Conservation (phyloP, 2,113 vertebrate genomes). For the Thamnophis sirtalis region DNA sequence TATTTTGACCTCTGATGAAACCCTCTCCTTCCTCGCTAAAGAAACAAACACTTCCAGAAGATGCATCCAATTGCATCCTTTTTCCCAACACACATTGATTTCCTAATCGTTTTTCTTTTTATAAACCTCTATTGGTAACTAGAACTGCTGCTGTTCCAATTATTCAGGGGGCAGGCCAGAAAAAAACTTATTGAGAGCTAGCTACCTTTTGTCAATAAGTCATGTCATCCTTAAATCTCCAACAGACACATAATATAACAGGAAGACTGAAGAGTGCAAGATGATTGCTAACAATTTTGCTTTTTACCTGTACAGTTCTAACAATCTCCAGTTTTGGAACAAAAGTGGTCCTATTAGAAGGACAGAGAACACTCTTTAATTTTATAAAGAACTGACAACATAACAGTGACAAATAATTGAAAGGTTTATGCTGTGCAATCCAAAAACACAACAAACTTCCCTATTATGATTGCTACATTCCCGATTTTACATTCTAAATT, state of each 20-base stretch:
- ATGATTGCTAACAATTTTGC: neutral
- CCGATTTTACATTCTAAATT: neutral
- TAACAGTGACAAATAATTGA: neutral
- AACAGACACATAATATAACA: neutral
- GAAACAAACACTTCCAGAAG: neutral
- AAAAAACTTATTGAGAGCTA: neutral
- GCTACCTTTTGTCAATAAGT: neutral
- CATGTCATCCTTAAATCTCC: neutral
- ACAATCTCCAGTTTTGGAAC: neutral
- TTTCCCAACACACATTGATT: neutral
- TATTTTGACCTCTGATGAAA: neutral
- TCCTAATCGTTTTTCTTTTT: neutral
- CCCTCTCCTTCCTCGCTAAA: neutral
- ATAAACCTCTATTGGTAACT: neutral
- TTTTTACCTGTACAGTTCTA: neutral
- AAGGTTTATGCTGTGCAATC: neutral
- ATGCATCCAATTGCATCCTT: neutral
- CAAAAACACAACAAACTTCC: neutral
- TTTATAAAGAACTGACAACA: neutral
- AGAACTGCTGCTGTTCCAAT: neutral
- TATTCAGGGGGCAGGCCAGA: neutral
- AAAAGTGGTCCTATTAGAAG: neutral
- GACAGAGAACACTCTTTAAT: neutral
- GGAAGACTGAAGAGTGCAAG: neutral
- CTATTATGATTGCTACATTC: neutral